phyloP scores from a whole-genome alignment of 2,113 vertebrate species.

The Callorhinus ursinus region DNA sequence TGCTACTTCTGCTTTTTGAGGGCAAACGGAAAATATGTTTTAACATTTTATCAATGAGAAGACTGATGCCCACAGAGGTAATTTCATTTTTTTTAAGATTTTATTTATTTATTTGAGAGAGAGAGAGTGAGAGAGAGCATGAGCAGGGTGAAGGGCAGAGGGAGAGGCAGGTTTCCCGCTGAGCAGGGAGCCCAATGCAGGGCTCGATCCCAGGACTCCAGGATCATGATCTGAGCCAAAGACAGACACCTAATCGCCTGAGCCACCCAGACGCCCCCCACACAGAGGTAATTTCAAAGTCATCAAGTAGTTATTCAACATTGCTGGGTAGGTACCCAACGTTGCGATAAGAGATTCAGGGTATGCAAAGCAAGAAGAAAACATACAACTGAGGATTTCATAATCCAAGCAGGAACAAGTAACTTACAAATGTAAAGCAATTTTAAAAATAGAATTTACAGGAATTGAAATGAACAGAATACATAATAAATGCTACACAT shows the following conservation, averaged over 20 bases:
- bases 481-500: background rate
- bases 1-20: background rate
- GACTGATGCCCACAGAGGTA: background rate
- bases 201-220: no score
- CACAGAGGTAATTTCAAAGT: background rate
- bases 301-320: background rate
- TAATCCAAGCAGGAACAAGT: background rate
- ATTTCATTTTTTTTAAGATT: background rate
- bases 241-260: no score
- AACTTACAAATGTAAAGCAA: background rate
- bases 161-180: no score
- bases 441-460: background rate
- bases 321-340: background rate
- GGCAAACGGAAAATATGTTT: background rate
- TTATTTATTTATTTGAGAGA: no score
- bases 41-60: background rate
- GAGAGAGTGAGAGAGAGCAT: no score
- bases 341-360: background rate
- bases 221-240: no score
- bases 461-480: background rate
- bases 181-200: no score
- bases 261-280: no score
- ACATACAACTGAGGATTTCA: background rate
- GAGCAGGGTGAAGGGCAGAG: no score
- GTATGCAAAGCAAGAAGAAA: background rate